Evolutionary conservation across 2,113 vertebrate genomes (phyloP), one percentile per base, ranked within the genome.

Genomic region (Amia ocellicauda): DNA sequence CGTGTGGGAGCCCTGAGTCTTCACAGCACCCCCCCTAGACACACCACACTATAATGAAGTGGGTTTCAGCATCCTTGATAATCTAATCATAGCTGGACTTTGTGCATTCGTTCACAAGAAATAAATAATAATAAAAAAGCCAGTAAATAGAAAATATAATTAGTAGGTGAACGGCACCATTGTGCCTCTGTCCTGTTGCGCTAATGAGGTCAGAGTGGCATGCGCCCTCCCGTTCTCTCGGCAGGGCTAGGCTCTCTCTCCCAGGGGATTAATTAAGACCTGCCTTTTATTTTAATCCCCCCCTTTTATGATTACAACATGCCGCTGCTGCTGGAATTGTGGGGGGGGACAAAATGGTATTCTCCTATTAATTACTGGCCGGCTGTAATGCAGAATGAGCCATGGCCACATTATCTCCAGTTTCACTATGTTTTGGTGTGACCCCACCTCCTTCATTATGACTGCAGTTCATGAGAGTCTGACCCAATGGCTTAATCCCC

Each of bases 31-130:
- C 24, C 16, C 26, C 53, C n/a, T 17, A 16, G 24, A 23, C 26
- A 8, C 54, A 8, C 54, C 19, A 29, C 14, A 7, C 29, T 9
- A 20, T n/a, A 17, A 56, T 23, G 45, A 28, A 20, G 29, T 9
- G 23, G 23, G 16, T 41, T 59, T 22, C 7, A 7, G 13, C 43
- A 29, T 14, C 29, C 26, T 4, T 2, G 13, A 11, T 53, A 63
- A 63, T 63, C 22, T 19, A n/a, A 59, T 66, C 31, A 43, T 60
- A 53, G 64, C 23, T 52, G 24, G 20, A 29, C 45, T 20, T 52
- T 47, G 20, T 16, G n/a, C 10, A 17, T 13, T 28, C 28, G 41
- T 50, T 58, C 55, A 40, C 11, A 22, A 28, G 17, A 24, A n/a
- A n/a, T n/a, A n/a, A n/a, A n/a, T n/a, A n/a, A n/a, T n/a, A n/a